Evolutionary conservation across 1,140 invertebrate genomes (phyloP), one percentile per base, ranked within the genome.

Genomic region (Ephestia elutella): DNA sequence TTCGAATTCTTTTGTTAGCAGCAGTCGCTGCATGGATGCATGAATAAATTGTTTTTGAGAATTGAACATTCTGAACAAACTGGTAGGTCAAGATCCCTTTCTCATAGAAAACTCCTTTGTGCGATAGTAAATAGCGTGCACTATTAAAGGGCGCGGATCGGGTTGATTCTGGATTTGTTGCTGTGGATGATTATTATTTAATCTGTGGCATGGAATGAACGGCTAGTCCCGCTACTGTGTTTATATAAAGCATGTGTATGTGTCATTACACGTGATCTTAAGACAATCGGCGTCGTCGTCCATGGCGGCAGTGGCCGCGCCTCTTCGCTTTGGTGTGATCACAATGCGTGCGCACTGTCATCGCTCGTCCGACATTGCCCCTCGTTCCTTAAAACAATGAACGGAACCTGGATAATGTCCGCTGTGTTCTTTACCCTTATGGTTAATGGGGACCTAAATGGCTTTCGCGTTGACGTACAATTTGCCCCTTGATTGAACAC

Each of bases 1-100:
- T 86, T 87, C 75, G 75, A 75, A 86, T 82, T 86, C 83, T 80
- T 87, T 87, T 87, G 85, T 86, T 71, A 62, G 69, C 63, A 63
- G 78, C 68, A 76, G 72, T 82, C 74, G 85, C 76, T 82, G 78
- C 78, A 80, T 75, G 81, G 76, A 82, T 84, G 81, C 84, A 86
- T 84, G 83, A 87, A 87, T 86, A 87, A 87, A 87, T 86, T 87
- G 80, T 87, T 85, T 85, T 85, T 84, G 66, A 75, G 73, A 82
- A 72, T 82, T 65, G 77, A 78, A 79, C 75, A 70, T 76, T 80
- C 79, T 73, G 70, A 77, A 82, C 71, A 75, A 86, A 87, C 85
- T 87, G 85, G 83, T 86, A 86, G 83, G 83, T 87, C 85, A 86
- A 85, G 85, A 85, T 86, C 82, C 85, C 75, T 85, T 87, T 87